Evolutionary conservation across 2,888 invertebrate genomes (phyloP).

Genomic region (Eristalis intricaria): DNA sequence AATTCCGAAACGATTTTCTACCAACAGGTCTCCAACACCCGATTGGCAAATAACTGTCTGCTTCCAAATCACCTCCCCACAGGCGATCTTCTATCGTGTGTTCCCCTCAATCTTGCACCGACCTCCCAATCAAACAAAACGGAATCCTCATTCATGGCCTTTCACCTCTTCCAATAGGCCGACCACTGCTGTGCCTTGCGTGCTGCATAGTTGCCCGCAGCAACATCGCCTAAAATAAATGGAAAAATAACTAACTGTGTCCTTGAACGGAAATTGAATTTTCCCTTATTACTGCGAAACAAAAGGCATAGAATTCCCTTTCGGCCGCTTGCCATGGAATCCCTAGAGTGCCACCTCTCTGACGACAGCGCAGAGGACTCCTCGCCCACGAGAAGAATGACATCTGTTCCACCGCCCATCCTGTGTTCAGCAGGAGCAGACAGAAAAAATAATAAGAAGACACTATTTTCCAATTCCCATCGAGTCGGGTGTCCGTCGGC

Average conservation of each 20-base stretch:
- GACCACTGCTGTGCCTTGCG: neutral
- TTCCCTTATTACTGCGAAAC: constrained; percentile 60
- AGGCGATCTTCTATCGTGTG: too few species aligned
- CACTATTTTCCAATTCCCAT: constrained; percentile 39
- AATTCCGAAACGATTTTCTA: too few species aligned
- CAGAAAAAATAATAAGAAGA: constrained; percentile 14
- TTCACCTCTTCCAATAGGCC: neutral
- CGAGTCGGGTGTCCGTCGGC: constrained; percentile 9
- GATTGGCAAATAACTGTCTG: too few species aligned
- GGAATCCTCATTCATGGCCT: neutral
- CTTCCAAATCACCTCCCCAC: too few species aligned
- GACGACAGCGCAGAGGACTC: neutral
- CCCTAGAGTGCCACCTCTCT: neutral
- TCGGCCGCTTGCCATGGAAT: neutral
- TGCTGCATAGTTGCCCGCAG: neutral
- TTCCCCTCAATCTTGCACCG: too few species aligned
- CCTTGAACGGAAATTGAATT: constrained; percentile 66
- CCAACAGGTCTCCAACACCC: too few species aligned
- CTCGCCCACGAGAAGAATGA: constrained; percentile 11
- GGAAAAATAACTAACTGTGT: constrained; percentile 59
- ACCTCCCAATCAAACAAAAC: neutral
- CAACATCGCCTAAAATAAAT: constrained; percentile 29
- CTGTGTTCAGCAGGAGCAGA: neutral
- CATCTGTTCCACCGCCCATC: constrained; percentile 35
- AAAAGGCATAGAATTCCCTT: constrained; percentile 41